Conservation (phyloP, 2,113 vertebrate species). For the Lagopus muta region DNA sequence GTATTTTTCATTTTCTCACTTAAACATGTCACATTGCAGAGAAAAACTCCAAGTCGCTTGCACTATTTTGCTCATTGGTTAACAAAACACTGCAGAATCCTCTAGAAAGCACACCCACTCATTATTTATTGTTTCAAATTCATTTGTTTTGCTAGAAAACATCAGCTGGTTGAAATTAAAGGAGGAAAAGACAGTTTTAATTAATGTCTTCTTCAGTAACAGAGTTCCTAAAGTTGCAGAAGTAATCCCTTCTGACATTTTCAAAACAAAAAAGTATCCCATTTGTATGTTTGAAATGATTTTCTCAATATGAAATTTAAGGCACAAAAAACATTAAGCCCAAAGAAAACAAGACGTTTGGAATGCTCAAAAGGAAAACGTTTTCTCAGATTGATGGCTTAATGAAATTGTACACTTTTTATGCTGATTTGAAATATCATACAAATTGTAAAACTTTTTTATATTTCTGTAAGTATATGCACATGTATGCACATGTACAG, state of each 20-base stretch:
- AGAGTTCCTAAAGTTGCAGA: neutral
- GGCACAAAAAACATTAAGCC: neutral
- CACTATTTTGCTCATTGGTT: neutral
- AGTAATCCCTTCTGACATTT: constrained; percentile 18
- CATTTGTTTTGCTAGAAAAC: constrained; percentile 30
- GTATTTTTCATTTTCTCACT: neutral
- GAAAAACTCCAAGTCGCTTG: neutral
- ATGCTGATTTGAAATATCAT: neutral
- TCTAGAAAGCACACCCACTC: neutral
- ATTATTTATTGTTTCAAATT: neutral
- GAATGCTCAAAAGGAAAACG: neutral
- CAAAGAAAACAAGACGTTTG: constrained; percentile 30
- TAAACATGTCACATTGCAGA: neutral
- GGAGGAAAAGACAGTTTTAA: constrained; percentile 23
- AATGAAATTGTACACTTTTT: neutral
- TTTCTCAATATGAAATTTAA: constrained; percentile 38
- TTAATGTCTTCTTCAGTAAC: constrained; percentile 18
- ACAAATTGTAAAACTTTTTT: neutral
- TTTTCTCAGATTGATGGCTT: neutral
- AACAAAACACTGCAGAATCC: neutral
- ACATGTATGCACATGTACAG: accelerated
- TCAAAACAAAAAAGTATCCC: neutral
- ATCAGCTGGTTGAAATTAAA: constrained; percentile 11
- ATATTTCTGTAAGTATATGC: neutral
- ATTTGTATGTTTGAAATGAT: neutral